Evolutionary conservation across 2,113 vertebrate genomes (phyloP).

Genomic region (Anser cygnoides): DNA sequence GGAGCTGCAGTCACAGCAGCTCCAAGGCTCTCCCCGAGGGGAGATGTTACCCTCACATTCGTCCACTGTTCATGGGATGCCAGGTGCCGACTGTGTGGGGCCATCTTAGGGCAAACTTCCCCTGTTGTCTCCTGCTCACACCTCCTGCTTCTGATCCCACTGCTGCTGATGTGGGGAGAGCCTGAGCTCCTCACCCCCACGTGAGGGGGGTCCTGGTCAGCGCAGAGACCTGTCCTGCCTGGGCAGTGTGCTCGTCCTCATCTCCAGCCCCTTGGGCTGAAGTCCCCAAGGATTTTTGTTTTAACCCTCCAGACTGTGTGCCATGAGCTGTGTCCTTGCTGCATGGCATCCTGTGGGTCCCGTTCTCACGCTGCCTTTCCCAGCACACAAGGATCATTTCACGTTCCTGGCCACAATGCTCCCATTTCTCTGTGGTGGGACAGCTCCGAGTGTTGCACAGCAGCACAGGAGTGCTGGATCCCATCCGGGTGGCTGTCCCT

Average conservation of each 20-base stretch:
- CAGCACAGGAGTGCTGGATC: neutral
- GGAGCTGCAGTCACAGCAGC: neutral
- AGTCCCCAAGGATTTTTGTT: neutral
- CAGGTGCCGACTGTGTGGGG: neutral
- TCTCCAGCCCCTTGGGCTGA: neutral
- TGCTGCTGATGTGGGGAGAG: fast-evolving
- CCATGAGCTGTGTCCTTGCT: neutral
- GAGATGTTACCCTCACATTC: constrained; percentile 15
- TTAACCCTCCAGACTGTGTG: fast-evolving
- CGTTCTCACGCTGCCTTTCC: neutral
- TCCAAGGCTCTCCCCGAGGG: neutral
- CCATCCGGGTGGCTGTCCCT: neutral
- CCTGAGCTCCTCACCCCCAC: neutral
- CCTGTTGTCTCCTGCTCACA: neutral
- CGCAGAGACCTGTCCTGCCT: neutral
- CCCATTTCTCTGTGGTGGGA: neutral
- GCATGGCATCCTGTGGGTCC: neutral
- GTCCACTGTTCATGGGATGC: neutral
- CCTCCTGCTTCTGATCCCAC: neutral
- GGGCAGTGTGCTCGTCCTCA: neutral
- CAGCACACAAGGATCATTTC: fast-evolving
- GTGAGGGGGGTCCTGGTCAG: neutral
- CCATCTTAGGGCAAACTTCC: neutral
- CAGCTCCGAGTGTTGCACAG: neutral
- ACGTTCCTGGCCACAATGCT: fast-evolving